Evolutionary conservation across 92 coral and sea anemone genomes (phyloP), one percentile per base, ranked within the genome.

Genomic region (Actinernus sp.): DNA sequence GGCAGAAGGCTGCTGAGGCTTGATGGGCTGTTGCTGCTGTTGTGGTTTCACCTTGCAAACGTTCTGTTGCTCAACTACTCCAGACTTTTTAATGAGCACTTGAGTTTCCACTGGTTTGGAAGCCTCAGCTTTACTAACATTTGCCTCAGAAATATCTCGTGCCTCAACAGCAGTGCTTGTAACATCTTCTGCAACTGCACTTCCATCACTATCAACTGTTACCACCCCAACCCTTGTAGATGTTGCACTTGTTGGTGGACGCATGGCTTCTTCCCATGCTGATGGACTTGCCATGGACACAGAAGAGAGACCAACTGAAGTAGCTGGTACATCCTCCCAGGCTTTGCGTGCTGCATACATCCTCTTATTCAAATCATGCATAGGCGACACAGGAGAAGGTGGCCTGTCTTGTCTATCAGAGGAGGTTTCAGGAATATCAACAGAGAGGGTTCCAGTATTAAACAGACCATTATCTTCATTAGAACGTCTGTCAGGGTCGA

Each of bases 21-120:
- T 87, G 2, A 83, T 84, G 8, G 92, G 74, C 58, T 71, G 86
- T 40, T 92, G 97, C 63, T 93, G 99, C 59, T 95, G 98, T 40
- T 93, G 98, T 14, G 99, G 97, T 51, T 95, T 95, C 9, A 95
- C 96, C 65, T 95, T 95, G 60, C 97, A 91, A 20, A 87, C 97
- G 46, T 91, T 91, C 29, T 95, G 99, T 62, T 95, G 99, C 46
- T 91, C 99, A 19, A 78, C 91, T 22, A 66, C 66, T 39, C 87
- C 73, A 17, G 97, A 38, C 68, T 95, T 95, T 74, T 95, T 95
- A 16, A 61, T 55, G 33, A 80, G 61, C n/a, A 70, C 62, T 72
- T 78, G 87, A 19, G 82, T 55, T 29, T 90, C 97, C 11, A 76
- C 18, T 9, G 96, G 55, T 55, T 90, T 90, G 30, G 82, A 34